A percentile compares a stretch with the other conserved stretches of the same genome.
Evolutionary conservation across 2,888 invertebrate species (phyloP).

Genomic region (Petrolisthes cinctipes): DNA sequence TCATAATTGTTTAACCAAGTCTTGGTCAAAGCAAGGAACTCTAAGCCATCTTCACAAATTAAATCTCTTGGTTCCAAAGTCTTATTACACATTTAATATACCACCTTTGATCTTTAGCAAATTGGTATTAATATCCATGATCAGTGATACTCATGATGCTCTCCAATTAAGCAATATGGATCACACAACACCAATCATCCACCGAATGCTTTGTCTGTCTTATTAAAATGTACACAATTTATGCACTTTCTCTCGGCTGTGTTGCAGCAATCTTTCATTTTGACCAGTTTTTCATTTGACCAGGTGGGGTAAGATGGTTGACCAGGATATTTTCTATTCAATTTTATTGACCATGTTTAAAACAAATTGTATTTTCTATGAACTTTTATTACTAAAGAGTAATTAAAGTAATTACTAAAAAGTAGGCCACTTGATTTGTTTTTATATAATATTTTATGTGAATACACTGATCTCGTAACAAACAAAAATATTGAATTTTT

Average conservation of each 20-base stretch:
- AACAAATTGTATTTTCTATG: too few relatives aligned
- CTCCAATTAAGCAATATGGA: not conserved
- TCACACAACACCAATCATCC: not conserved
- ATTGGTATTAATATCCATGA: not conserved
- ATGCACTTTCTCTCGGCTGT: not conserved
- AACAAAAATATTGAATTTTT: too few relatives aligned
- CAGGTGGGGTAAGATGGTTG: not conserved
- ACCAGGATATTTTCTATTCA: not conserved
- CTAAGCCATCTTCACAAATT: slow-evolving; percentile 11
- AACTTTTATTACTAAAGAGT: too few relatives aligned
- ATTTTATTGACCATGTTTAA: not conserved
- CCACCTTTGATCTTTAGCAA: slow-evolving; percentile 10
- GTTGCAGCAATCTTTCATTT: not conserved
- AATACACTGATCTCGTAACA: too few relatives aligned
- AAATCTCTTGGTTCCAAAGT: not conserved
- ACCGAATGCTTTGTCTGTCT: slow-evolving; percentile 12
- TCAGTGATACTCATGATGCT: not conserved
- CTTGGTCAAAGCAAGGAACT: not conserved
- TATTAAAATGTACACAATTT: slow-evolving; percentile 19
- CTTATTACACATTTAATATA: slow-evolving; percentile 9
- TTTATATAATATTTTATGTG: too few relatives aligned
- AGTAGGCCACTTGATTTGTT: too few relatives aligned
- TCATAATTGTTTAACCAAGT: slow-evolving; percentile 4
- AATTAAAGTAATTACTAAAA: too few relatives aligned
- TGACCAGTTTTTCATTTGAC: too few relatives aligned